phyloP scores from a whole-genome alignment of 2,797 vertebrate species.

The Pagetopsis macropterus region DNA sequence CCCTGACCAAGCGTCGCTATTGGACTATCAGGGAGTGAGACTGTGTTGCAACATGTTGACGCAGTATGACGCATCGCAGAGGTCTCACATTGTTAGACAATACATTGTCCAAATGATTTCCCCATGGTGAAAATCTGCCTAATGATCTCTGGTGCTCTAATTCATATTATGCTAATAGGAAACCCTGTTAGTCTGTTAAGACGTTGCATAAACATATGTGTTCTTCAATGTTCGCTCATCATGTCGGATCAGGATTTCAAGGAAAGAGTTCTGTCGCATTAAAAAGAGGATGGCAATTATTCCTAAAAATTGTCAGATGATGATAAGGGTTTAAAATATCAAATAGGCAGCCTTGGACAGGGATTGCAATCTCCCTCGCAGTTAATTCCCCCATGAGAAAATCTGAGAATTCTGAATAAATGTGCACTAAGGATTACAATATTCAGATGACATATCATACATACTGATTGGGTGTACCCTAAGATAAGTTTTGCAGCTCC shows the following conservation, averaged over 20 bases:
- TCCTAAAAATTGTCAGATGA: slow-evolving; percentile 56
- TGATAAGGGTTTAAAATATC: slow-evolving; percentile 63
- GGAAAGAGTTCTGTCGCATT: slow-evolving; percentile 38
- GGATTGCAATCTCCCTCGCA: slow-evolving; percentile 49
- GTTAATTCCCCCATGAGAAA: slow-evolving; percentile 45
- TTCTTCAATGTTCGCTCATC: slow-evolving; percentile 57
- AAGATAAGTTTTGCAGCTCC: slow-evolving; percentile 35
- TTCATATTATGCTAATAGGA: slow-evolving; percentile 72
- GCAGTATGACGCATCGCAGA: slow-evolving; percentile 34
- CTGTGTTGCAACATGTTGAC: slow-evolving; percentile 6
- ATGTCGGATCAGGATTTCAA: slow-evolving; percentile 49
- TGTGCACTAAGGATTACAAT: slow-evolving; percentile 20
- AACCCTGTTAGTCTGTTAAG: slow-evolving; percentile 62
- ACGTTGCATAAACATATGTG: slow-evolving; percentile 58
- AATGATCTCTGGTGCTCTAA: slow-evolving; percentile 70
- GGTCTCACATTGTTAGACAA: slow-evolving; percentile 53
- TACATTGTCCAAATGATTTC: slow-evolving; percentile 68
- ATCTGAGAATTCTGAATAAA: slow-evolving; percentile 33
- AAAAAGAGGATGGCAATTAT: slow-evolving; percentile 61
- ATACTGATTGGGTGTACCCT: slow-evolving; percentile 38
- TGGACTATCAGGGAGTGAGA: too few species aligned
- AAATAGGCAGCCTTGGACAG: slow-evolving; percentile 37
- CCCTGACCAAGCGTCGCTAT: too few species aligned
- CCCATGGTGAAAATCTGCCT: slow-evolving; percentile 59
- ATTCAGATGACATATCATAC: slow-evolving; percentile 14